phyloP scores from a whole-genome alignment of 2,797 vertebrate species.

The Leptatherina wallacei region DNA sequence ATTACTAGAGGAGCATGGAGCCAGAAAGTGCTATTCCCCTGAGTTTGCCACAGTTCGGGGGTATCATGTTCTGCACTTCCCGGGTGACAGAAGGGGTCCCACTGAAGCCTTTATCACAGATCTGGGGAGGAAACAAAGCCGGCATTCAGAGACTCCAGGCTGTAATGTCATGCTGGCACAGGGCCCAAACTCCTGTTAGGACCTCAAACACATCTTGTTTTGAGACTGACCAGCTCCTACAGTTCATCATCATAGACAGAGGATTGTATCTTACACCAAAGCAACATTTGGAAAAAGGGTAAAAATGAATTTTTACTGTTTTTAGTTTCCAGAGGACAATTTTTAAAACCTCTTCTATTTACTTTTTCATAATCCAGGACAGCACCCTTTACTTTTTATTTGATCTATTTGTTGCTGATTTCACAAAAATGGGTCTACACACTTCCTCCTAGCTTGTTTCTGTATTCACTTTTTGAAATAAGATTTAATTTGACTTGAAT shows the following conservation, averaged over 20 bases:
- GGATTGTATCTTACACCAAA: conserved; percentile 33
- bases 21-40: neutral
- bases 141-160: conserved; percentile 46
- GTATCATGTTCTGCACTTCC: conserved; percentile 31
- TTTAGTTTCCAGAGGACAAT: neutral
- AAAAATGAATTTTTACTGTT: too few species aligned
- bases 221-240: conserved; percentile 28
- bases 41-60: neutral
- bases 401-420: neutral
- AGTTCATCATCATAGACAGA: conserved; percentile 25
- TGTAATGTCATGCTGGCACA: conserved; percentile 29
- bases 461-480: neutral
- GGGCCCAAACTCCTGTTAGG: conserved; percentile 47
- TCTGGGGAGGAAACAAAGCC: conserved; percentile 59
- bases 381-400: neutral
- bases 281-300: neutral
- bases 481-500: neutral
- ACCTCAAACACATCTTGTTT: conserved; percentile 58
- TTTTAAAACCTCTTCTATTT: neutral
- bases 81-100: conserved; percentile 13
- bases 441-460: neutral
- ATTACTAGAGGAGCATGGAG: neutral
- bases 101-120: conserved; percentile 26
- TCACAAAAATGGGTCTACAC: neutral
- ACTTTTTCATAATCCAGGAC: neutral